A percentile compares a stretch with the other conserved stretches of the same genome.
Evolutionary conservation across 1,140 invertebrate species (phyloP).

Genomic region (Bombyx mandarina): DNA sequence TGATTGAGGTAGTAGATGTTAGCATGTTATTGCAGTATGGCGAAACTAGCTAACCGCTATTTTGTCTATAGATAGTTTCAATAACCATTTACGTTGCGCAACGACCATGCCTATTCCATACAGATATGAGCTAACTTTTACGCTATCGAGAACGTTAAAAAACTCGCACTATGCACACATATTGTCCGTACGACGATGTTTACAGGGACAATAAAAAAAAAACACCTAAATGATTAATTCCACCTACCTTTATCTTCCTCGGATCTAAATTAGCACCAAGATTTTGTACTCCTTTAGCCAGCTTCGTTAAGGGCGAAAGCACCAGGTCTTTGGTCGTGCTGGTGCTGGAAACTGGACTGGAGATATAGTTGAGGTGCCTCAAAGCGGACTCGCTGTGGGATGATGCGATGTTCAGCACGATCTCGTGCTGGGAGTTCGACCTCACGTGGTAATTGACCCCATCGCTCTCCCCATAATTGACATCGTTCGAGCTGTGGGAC

Average conservation of each 20-base stretch:
- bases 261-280: constrained; percentile 88
- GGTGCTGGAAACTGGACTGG: constrained; percentile 76
- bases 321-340: constrained; percentile 78
- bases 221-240: no score
- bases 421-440: constrained; percentile 76
- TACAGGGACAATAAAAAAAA: background rate
- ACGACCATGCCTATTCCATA: no score
- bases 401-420: constrained; percentile 77
- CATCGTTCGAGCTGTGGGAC: constrained; percentile 79
- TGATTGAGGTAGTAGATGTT: no score
- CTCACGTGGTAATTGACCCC: constrained; percentile 66
- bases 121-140: no score
- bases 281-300: constrained; percentile 87
- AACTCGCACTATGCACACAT: background rate
- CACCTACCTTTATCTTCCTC: constrained; percentile 76
- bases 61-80: no score
- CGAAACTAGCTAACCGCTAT: no score
- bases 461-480: constrained; percentile 58
- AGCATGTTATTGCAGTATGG: no score
- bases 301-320: constrained; percentile 82
- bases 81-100: no score
- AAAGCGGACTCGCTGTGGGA: constrained; percentile 86
- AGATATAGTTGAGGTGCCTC: constrained; percentile 75
- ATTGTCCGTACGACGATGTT: background rate
- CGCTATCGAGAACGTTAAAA: no score